These are phyloP conservation scores for Scaptomyza parva DNA, from an alignment of 2,888 invertebrate genomes.

Conservation along the genomic window DNA sequence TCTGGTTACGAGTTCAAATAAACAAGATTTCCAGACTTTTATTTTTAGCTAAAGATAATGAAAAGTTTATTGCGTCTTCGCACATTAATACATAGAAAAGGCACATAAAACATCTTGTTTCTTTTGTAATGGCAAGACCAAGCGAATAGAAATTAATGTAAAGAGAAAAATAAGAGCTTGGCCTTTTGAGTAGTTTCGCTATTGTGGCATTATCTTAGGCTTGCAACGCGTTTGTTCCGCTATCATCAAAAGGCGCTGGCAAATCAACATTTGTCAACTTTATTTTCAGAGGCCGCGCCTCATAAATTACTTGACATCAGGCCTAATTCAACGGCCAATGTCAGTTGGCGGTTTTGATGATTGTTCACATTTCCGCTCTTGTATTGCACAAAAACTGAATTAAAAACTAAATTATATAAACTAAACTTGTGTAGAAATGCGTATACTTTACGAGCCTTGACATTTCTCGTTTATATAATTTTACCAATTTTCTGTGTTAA, in stretches of 20 bases:
- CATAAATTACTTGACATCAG: constrained; percentile 37
- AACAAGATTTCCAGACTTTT: constrained; percentile 32
- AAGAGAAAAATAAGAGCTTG: constrained; percentile 15
- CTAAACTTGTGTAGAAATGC: constrained; percentile 32
- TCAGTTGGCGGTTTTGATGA: constrained; percentile 22
- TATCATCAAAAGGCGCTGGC: constrained; percentile 37
- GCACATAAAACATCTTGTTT: constrained; percentile 26
- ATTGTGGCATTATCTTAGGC: constrained; percentile 26
- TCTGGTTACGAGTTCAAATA: constrained; percentile 21
- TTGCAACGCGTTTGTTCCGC: constrained; percentile 43
- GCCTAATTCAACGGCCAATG: constrained; percentile 49
- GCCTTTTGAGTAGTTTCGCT: constrained; percentile 28
- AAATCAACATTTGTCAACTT: constrained; percentile 10
- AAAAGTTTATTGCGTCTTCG: not conserved
- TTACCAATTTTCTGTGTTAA: constrained; percentile 26
- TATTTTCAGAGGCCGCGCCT: constrained; percentile 19
- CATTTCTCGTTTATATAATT: constrained; percentile 59
- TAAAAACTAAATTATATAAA: constrained; percentile 30
- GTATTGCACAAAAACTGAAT: constrained; percentile 36
- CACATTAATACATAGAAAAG: constrained; percentile 34
- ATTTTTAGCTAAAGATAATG: constrained; percentile 8
- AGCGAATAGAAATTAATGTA: constrained; percentile 21
- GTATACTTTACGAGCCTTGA: constrained; percentile 51
- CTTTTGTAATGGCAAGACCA: constrained; percentile 5
- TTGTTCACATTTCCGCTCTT: constrained; percentile 55